phyloP scores from a whole-genome alignment of 2,113 vertebrate species.

The Pontoporia blainvillei region DNA sequence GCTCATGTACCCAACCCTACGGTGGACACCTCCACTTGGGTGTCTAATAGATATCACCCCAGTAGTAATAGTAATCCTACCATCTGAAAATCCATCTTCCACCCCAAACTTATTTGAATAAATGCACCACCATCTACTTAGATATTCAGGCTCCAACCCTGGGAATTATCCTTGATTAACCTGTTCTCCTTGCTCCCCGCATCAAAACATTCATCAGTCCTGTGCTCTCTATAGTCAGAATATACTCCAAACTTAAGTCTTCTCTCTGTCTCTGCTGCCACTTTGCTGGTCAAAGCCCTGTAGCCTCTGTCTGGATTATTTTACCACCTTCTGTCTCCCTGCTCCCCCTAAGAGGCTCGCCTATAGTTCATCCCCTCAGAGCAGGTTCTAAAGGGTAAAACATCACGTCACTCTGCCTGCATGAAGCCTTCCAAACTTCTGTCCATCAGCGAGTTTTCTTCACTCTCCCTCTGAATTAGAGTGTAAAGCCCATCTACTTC shows the following conservation, averaged over 20 bases:
- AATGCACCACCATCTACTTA: not conserved
- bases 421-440: not conserved
- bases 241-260: not conserved
- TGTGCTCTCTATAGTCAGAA: not conserved
- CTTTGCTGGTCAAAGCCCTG: not conserved
- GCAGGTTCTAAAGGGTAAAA: not conserved
- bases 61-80: not conserved
- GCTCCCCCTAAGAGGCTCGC: not conserved
- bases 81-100: not conserved
- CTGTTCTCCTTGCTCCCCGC: not conserved
- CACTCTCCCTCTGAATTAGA: not conserved
- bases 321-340: not conserved
- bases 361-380: not conserved
- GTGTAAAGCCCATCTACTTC: not conserved
- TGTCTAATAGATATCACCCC: not conserved
- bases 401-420: not conserved
- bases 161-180: not conserved
- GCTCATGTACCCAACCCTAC: not conserved
- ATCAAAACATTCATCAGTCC: not conserved
- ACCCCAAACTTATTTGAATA: not conserved
- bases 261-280: not conserved
- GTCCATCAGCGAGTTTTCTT: not conserved
- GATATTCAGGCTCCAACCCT: not conserved
- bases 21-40: not conserved
- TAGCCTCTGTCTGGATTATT: no score